These are phyloP conservation scores for Hydrophis major DNA, from an alignment of 2,797 vertebrate species.

Conservation along the genomic window DNA sequence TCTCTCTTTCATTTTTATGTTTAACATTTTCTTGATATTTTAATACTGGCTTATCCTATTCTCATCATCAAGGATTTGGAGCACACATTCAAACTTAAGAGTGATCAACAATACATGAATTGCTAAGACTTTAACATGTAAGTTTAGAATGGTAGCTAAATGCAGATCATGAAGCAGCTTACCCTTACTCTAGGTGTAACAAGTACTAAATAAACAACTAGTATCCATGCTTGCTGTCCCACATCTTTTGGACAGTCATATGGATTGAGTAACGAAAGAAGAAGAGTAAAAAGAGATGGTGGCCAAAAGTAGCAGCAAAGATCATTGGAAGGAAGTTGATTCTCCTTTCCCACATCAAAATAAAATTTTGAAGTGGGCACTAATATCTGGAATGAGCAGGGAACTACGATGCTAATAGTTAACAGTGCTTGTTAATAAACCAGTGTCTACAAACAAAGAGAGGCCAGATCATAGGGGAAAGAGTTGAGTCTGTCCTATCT, in stretches of 20 bases:
- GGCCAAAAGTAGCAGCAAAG: background rate
- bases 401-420: background rate
- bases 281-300: background rate
- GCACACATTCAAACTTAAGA: background rate
- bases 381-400: background rate
- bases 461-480: background rate
- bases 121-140: background rate
- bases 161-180: background rate
- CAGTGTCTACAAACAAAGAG: background rate
- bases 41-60: background rate
- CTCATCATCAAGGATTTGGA: background rate
- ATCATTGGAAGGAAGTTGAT: background rate
- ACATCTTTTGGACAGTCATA: background rate
- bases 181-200: background rate
- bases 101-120: background rate
- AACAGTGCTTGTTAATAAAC: background rate
- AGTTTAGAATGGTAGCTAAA: background rate
- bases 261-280: background rate
- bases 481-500: background rate
- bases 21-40: background rate
- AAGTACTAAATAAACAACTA: background rate
- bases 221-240: background rate
- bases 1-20: background rate
- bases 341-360: background rate
- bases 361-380: background rate